Evolutionary conservation across 2,888 invertebrate genomes (phyloP), one percentile per base, ranked within the genome.

Genomic region (Pegoplata infirma): DNA sequence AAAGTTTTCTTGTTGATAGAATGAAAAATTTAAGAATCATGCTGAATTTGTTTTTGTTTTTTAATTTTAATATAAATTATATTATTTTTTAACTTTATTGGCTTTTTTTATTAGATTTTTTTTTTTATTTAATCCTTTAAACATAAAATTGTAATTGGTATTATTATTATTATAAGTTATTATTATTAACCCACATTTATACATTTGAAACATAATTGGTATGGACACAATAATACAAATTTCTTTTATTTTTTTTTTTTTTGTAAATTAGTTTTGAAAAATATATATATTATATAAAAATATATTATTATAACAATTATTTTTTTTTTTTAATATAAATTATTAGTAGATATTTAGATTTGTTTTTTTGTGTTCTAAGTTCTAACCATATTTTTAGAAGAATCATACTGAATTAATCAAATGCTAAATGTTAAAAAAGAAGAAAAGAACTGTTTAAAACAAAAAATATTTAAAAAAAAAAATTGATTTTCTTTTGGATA

Each of bases 371-470:
- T 71, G 28, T 56, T 49, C 32, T 63, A 58, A 55, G 23, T 69
- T 72, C 55, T 80, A 56, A 66, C 53, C 32, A 76, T 28, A 81
- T 68, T 71, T 61, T 61, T 58, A 75, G 47, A 59, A 72, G 17
- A 76, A 79, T 81, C 80, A 82, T 82, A 83, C 83, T 83, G 83
- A 76, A 75, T 82, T 85, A 86, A 88, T 88, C 88, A 88, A 88
- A 88, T 88, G 88, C 88, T 88, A 88, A 88, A 88, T 88, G 88
- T 88, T 88, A 87, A 78, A 75, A 59, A 55, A 59, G 44, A 51
- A 61, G 49, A 64, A 64, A 55, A 74, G 56, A 71, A 68, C 51
- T 59, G 58, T 58, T 36, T 61, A 64, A 40, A 63, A n/a, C n/a
- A n/a, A n/a, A n/a, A n/a, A n/a, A n/a, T n/a, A n/a, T n/a, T n/a